Evolutionary conservation across 2,797 vertebrate genomes (phyloP).

Genomic region (Geotrypetes seraphini): DNA sequence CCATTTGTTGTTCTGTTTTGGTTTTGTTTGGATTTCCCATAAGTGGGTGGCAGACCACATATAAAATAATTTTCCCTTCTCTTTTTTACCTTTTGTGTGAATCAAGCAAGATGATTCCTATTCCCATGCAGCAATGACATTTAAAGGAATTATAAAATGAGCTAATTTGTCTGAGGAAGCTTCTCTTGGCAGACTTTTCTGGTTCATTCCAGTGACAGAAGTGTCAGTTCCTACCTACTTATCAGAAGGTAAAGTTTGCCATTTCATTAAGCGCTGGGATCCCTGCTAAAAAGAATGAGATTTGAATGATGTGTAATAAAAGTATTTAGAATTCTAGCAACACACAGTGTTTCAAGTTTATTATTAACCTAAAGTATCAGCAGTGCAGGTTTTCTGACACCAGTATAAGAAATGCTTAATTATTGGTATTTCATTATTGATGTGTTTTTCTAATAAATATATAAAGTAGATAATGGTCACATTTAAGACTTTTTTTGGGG

Average conservation of each 20-base stretch:
- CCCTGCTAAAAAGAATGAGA: neutral
- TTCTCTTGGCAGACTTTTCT: slow-evolving; percentile 2
- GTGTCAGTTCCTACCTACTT: neutral
- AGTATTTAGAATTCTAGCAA: slow-evolving; percentile 6
- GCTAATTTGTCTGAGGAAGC: slow-evolving; percentile 2
- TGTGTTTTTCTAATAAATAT: too few species aligned
- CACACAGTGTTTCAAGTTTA: slow-evolving; percentile 11
- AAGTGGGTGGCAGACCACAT: too few species aligned
- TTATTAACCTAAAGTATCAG: slow-evolving; percentile 13
- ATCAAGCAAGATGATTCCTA: too few species aligned
- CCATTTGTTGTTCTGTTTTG: too few species aligned
- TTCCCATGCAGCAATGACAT: slow-evolving; percentile 3
- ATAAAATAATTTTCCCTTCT: too few species aligned
- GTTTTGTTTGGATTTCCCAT: too few species aligned
- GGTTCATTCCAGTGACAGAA: slow-evolving; percentile 5
- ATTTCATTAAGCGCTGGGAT: slow-evolving; percentile 2
- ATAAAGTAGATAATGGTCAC: too few species aligned
- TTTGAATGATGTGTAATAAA: neutral
- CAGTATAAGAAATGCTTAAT: too few species aligned
- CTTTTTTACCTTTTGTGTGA: too few species aligned
- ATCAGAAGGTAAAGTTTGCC: neutral
- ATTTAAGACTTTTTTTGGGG: too few species aligned
- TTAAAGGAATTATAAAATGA: slow-evolving; percentile 2
- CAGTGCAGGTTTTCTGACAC: too few species aligned
- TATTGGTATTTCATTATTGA: too few species aligned